Base-by-base conservation (phyloP, 2,113 vertebrate species). In the Penelope pileata region DNA sequence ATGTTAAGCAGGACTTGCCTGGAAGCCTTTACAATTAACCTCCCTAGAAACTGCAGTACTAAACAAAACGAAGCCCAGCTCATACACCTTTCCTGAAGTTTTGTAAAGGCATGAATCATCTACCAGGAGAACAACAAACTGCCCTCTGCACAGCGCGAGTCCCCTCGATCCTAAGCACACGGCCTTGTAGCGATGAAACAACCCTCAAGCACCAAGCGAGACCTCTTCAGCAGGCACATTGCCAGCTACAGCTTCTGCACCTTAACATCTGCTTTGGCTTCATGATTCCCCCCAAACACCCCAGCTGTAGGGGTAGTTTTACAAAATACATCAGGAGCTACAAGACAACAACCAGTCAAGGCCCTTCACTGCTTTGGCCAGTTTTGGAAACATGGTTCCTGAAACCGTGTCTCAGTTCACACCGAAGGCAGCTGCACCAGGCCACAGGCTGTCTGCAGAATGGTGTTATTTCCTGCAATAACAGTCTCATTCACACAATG, bases 1-100 rank as follows among this genome's bases (percentile, higher is more conserved):
- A 53, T 48, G 62, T 56, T 53, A 64, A 88, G 86, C 19, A 81
- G 36, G 59, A 84, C 62, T 92, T 82, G 83, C 74, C 79, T 88
- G 88, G 64, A 92, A 86, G 72, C 69, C 92, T 84, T 88, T 80
- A 85, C 42, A 95, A 91, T 74, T 63, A 91, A 83, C 82, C 79
- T 94, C 29, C 59, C 32, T 40, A 77, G 74, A 87, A 96, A 88
- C 13, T 58, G 62, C 53, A 82, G 60, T 13, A 62, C 40, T 67
- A 36, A 87, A 92, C 36, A 94, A 42, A 79, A 80, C 1, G 2
- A 60, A 81, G 27, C 8, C 50, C 27, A 40, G 90, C 21, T 48
- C 64, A 54, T 87, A 86, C n/a, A 70, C 68, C 38, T 72, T 86
- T 72, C 68, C 90, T 83, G 72, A 80, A 40, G 53, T 95, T 88